Percentiles rank a stretch among this genome's conserved stretches.
phyloP scores from a whole-genome alignment of 1,140 invertebrate species.

The Uloborus diversus region DNA sequence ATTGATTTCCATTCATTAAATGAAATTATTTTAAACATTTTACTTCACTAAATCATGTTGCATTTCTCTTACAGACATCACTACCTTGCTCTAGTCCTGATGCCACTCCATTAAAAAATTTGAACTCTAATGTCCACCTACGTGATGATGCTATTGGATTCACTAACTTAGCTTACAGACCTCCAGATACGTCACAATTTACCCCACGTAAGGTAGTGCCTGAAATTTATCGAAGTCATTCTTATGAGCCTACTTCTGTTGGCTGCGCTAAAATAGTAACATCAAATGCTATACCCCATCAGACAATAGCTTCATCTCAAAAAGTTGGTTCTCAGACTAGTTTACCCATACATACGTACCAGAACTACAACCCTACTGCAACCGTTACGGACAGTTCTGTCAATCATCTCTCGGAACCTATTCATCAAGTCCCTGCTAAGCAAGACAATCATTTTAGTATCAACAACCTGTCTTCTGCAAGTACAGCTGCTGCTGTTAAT shows the following conservation, averaged over 20 bases:
- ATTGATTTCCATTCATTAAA: too few relatives aligned
- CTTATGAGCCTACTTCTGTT: slow-evolving; percentile 1
- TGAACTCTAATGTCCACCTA: too few relatives aligned
- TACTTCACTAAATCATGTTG: not conserved
- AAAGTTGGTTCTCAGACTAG: slow-evolving; percentile 11
- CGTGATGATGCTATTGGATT: too few relatives aligned
- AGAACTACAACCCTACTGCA: slow-evolving; percentile 15
- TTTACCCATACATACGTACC: slow-evolving; percentile 22
- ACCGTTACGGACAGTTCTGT: not conserved
- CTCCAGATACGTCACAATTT: too few relatives aligned
- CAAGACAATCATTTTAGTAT: not conserved
- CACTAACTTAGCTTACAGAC: too few relatives aligned
- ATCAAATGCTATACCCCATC: slow-evolving; percentile 22
- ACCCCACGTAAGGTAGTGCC: too few relatives aligned
- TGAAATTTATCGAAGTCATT: not conserved
- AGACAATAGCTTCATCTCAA: slow-evolving; percentile 33
- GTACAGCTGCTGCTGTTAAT: not conserved
- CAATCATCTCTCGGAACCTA: not conserved
- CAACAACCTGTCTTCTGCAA: not conserved
- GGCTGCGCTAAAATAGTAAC: slow-evolving; percentile 32
- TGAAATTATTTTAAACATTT: too few relatives aligned
- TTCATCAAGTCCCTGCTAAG: not conserved
- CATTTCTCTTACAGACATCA: not conserved
- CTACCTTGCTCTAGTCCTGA: not conserved
- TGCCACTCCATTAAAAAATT: not conserved